phyloP scores from a whole-genome alignment of 1,140 invertebrate genomes.

The Rhynchophorus ferrugineus region DNA sequence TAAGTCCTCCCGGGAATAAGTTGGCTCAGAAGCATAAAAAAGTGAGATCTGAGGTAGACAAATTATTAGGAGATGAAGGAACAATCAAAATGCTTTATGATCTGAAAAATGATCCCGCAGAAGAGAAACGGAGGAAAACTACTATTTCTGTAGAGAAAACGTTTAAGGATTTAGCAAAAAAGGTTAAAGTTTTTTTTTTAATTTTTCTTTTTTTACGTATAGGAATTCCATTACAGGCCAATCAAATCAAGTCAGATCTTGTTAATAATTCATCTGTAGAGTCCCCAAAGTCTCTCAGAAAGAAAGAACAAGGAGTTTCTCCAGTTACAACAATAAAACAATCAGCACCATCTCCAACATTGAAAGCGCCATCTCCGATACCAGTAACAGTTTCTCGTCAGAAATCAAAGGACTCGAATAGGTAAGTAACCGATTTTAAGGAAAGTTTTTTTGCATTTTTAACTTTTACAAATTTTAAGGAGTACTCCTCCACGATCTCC shows the following conservation, averaged over 20 bases:
- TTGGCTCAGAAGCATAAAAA: conserved; percentile 35
- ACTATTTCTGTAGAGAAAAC: conserved; percentile 46
- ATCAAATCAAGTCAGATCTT: conserved; percentile 40
- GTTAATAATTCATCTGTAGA: conserved; percentile 31
- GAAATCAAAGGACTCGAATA: conserved; percentile 42
- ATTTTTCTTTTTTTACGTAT: too few species aligned
- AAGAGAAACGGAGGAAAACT: conserved; percentile 28
- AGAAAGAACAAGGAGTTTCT: conserved; percentile 30
- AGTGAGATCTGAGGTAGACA: conserved; percentile 63
- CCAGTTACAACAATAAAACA: conserved; percentile 5
- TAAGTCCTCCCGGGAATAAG: conserved; percentile 9
- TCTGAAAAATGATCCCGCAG: conserved; percentile 47
- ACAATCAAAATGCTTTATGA: conserved; percentile 78
- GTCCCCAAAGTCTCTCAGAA: conserved; percentile 34
- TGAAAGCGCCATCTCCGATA: not conserved
- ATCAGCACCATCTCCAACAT: not conserved
- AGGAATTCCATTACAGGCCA: conserved; percentile 36
- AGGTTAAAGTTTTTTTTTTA: conserved; percentile 20
- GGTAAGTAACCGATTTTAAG: conserved; percentile 29
- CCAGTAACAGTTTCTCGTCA: conserved; percentile 45
- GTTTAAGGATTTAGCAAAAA: conserved; percentile 45
- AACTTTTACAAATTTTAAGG: conserved; percentile 1
- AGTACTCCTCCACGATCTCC: conserved; percentile 35
- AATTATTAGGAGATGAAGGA: conserved; percentile 73
- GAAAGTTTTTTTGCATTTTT: not conserved